Percentiles rank a stretch among this genome's conserved stretches.
Evolutionary conservation across 2,888 invertebrate species (phyloP).

Genomic region (Archaeoteleia sp.): DNA sequence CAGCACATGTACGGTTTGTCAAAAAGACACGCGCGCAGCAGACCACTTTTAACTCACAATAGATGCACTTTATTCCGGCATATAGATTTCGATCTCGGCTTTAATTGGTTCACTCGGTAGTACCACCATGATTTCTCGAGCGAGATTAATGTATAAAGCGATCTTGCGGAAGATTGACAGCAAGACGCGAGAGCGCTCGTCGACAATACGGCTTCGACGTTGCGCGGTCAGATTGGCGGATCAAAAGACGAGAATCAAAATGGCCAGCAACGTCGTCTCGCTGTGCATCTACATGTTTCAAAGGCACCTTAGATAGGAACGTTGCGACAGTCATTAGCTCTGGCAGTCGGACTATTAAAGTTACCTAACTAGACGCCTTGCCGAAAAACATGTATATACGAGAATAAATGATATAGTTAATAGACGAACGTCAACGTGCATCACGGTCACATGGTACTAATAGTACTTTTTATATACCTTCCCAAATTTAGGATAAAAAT

Average conservation of each 20-base stretch:
- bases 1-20: slow-evolving; percentile 25
- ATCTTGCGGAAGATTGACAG: slow-evolving; percentile 53
- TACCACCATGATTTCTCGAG: slow-evolving; percentile 26
- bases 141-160: slow-evolving; percentile 10
- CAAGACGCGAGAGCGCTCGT: slow-evolving; percentile 45
- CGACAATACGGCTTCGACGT: slow-evolving; percentile 23
- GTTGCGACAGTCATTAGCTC: slow-evolving; percentile 63
- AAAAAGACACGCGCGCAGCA: slow-evolving; percentile 37
- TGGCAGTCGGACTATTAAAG: slow-evolving; percentile 61
- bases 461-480: slow-evolving; percentile 8
- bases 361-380: slow-evolving; percentile 57
- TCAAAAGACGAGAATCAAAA: slow-evolving; percentile 45
- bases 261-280: slow-evolving; percentile 37
- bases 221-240: slow-evolving; percentile 51
- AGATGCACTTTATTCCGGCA: slow-evolving; percentile 39
- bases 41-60: slow-evolving; percentile 25
- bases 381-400: slow-evolving; percentile 25
- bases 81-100: slow-evolving; percentile 16
- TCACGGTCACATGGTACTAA: slow-evolving; percentile 10
- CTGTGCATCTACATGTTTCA: slow-evolving; percentile 55
- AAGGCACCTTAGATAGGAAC: slow-evolving; percentile 63
- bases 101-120: slow-evolving; percentile 26
- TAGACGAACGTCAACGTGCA: slow-evolving; percentile 9
- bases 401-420: slow-evolving; percentile 20
- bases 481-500: slow-evolving; percentile 6